A percentile compares a stretch with the other conserved stretches of the same genome.
Evolutionary conservation across 2,888 invertebrate genomes (phyloP).

Genomic region (Zaprionus lineosus): DNA sequence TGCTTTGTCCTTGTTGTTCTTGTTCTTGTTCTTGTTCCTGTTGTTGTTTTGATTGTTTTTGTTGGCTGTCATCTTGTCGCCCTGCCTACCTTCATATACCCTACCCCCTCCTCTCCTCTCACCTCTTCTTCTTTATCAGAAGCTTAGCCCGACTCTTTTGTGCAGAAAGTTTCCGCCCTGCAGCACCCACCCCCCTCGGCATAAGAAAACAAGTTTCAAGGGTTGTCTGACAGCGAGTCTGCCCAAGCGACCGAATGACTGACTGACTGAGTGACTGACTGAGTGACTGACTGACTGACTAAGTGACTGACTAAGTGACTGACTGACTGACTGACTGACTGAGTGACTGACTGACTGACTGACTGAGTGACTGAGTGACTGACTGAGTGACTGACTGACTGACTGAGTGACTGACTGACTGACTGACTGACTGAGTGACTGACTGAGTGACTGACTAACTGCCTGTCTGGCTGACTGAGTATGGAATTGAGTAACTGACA

Average conservation of each 20-base stretch:
- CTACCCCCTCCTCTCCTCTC: constrained; percentile 1
- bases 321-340: constrained; percentile 2
- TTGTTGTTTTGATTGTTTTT: not conserved
- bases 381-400: constrained; percentile 14
- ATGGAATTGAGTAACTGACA: constrained; percentile 9
- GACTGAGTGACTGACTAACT: constrained; percentile 42
- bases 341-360: constrained; percentile 26
- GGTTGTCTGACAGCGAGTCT: constrained; percentile 67
- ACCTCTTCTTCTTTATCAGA: constrained; percentile 9
- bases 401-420: constrained; percentile 9
- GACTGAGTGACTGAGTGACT: constrained; percentile 16
- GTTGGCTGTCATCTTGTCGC: constrained; percentile 65
- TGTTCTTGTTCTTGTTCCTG: no score
- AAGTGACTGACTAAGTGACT: no score
- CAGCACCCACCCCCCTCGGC: constrained; percentile 65
- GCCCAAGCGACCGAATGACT: constrained; percentile 15
- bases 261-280: constrained; percentile 19
- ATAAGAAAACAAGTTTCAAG: constrained; percentile 76
- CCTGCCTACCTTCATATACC: constrained; percentile 5
- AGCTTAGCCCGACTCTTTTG: constrained; percentile 67
- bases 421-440: constrained; percentile 51
- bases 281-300: no score
- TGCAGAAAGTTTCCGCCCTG: constrained; percentile 59
- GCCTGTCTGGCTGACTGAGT: constrained; percentile 9
- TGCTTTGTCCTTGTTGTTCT: no score